phyloP scores from a whole-genome alignment of 2,797 vertebrate species.

The Picus viridis region DNA sequence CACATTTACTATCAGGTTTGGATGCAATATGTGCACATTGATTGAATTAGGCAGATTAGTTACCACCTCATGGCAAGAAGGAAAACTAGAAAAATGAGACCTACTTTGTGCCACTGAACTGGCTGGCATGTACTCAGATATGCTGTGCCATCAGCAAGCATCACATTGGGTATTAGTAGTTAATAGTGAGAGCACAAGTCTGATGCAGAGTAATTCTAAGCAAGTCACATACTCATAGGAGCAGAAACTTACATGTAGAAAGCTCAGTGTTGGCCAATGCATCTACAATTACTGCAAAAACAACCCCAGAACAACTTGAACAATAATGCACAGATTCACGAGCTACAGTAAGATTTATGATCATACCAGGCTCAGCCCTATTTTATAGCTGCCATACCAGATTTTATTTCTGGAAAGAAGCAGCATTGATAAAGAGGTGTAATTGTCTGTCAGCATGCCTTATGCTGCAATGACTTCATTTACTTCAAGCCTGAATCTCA shows the following conservation, averaged over 20 bases:
- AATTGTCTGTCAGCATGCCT: constrained; percentile 90
- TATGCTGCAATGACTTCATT: constrained; percentile 81
- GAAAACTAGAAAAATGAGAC: neutral
- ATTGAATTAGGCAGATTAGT: neutral
- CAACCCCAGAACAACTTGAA: neutral
- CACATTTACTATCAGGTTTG: neutral
- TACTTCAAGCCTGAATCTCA: constrained; percentile 82
- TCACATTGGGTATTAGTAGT: neutral
- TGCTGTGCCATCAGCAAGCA: accelerated
- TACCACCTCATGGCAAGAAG: neutral
- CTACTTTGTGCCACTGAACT: neutral
- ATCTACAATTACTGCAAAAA: constrained; percentile 33
- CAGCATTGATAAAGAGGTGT: constrained; percentile 87
- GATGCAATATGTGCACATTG: neutral
- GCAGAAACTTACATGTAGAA: neutral
- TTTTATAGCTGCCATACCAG: constrained; percentile 71
- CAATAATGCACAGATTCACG: neutral
- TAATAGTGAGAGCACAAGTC: neutral
- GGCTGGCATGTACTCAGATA: neutral
- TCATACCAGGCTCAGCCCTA: neutral
- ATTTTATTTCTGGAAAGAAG: constrained; percentile 77
- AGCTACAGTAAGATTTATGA: constrained; percentile 48
- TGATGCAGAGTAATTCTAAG: neutral
- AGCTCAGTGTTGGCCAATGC: neutral
- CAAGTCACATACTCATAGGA: neutral